Evolutionary conservation across 1,140 invertebrate species (phyloP), one percentile per base, ranked within the genome.

Genomic region (Delia radicum): DNA sequence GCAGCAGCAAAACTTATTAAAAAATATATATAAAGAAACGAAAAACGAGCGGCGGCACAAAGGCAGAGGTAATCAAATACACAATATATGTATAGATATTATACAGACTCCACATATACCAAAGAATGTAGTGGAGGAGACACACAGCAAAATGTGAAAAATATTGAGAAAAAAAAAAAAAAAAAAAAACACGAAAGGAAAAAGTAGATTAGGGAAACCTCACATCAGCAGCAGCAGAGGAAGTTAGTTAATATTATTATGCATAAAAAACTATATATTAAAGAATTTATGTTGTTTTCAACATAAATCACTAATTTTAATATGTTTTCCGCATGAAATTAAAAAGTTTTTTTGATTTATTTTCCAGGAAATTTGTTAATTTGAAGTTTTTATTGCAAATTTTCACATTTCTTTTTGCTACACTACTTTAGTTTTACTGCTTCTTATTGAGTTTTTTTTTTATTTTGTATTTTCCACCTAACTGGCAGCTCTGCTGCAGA

Each of bases 141-240:
- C 27, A 21, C 15, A 63, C 83, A 81, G 81, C 76, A 82, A 86
- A 81, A 81, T 74, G 63, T 27, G 37, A 21, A 62, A 55, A 74
- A 46, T 48, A 63, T 42, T 42, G 12, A 10, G n/a, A 48, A 48
- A 37, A 27, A 62, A 33, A 74, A 21, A 33, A 13, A 72, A 3
- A 74, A 73, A 73, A 55, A 42, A 55, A 48, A 29, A 29, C 24
- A 24, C 15, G 28, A 74, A 74, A 13, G 24, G 15, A 24, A 65
- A 21, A 21, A 37, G n/a, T 7, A 67, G 28, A 31, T 15, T 21
- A 31, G 65, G 65, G 65, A 55, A 55, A 55, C 48, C 48, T 55
- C n/a, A 55, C 48, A 55, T 28, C 3, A 33, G 29, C 65, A 21
- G 65, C 65, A 69, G 48, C 48, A 55, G 48, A 21, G 48, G 48